phyloP scores from a whole-genome alignment of 2,888 invertebrate species.

The Chrysolina americana region DNA sequence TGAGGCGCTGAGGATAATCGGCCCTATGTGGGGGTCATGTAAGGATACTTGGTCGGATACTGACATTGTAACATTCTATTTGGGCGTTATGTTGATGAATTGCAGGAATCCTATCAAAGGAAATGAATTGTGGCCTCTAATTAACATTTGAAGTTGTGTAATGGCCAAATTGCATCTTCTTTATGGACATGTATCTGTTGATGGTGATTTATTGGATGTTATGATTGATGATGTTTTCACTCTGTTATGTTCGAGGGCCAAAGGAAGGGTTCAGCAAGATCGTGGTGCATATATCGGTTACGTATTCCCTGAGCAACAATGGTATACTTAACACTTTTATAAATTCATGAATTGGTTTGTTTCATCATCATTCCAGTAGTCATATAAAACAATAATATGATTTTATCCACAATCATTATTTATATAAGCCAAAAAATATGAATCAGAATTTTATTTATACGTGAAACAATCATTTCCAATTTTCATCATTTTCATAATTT shows the following conservation, averaged over 20 bases:
- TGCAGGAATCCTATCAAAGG: conserved; percentile 43
- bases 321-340: too few relatives aligned
- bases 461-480: too few relatives aligned
- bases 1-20: conserved; percentile 49
- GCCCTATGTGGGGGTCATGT: conserved; percentile 29
- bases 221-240: conserved; percentile 18
- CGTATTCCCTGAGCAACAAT: too few relatives aligned
- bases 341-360: too few relatives aligned
- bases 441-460: too few relatives aligned
- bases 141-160: conserved; percentile 42
- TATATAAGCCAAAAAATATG: too few relatives aligned
- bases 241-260: background rate
- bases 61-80: conserved; percentile 37
- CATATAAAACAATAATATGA: too few relatives aligned
- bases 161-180: conserved; percentile 43
- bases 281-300: too few relatives aligned
- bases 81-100: conserved; percentile 48
- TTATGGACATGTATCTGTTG: conserved; percentile 33
- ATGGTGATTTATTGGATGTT: conserved; percentile 31
- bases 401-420: too few relatives aligned
- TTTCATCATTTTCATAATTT: too few relatives aligned
- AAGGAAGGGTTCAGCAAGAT: background rate
- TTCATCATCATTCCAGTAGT: too few relatives aligned
- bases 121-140: conserved; percentile 45
- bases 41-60: conserved; percentile 34